These are phyloP conservation scores for Bolinopsis microptera DNA, from an alignment of 37 sponge, comb jelly and placozoan genomes.

Conservation along the genomic window DNA sequence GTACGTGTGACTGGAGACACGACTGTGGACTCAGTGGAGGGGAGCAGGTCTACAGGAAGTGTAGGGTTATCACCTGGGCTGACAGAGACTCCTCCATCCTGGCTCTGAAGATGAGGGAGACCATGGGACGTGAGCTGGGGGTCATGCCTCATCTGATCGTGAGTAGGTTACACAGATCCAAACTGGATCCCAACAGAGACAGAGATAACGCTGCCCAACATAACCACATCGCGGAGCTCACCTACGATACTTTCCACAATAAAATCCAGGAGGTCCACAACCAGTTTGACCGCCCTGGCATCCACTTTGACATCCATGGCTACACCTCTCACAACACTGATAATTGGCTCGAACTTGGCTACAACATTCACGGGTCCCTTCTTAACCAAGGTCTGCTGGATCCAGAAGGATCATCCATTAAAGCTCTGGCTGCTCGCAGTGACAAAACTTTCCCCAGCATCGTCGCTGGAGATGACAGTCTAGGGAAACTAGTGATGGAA, in stretches of 20 bases:
- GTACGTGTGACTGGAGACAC: slow-evolving; percentile 11
- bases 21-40: background rate
- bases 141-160: slow-evolving; percentile 16
- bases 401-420: background rate
- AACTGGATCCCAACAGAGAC: slow-evolving; percentile 37
- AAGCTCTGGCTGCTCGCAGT: background rate
- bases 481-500: background rate
- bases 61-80: background rate
- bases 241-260: slow-evolving; percentile 30
- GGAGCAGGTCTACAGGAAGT: background rate
- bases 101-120: slow-evolving; percentile 17
- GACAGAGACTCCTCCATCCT: background rate
- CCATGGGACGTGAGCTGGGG: background rate
- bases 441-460: background rate
- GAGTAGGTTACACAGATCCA: slow-evolving; percentile 36
- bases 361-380: background rate
- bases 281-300: background rate
- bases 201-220: slow-evolving; percentile 11
- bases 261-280: background rate
- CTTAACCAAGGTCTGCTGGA: slow-evolving; percentile 13
- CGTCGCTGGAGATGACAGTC: background rate
- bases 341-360: slow-evolving; percentile 47
- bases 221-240: background rate
- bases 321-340: background rate
- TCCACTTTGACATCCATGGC: slow-evolving; percentile 34